Percentiles rank a stretch among this genome's conserved stretches.
Evolutionary conservation across 2,113 vertebrate species (phyloP).

Genomic region (Cettia cetti): DNA sequence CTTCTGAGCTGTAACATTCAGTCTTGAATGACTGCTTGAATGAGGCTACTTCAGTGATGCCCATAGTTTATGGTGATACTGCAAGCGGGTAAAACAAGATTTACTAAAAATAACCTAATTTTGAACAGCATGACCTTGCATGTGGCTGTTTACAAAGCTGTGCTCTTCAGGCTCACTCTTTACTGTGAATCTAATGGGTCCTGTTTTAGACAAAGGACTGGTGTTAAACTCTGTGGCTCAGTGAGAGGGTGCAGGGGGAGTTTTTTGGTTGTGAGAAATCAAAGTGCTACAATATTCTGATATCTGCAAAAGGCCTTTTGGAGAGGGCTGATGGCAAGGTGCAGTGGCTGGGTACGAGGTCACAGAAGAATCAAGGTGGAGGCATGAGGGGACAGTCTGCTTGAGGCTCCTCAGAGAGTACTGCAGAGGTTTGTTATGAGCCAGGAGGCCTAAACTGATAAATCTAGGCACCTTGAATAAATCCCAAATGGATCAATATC

Average conservation of each 20-base stretch:
- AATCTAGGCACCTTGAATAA: neutral
- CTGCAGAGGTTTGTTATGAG: neutral
- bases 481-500: neutral
- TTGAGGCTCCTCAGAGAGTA: neutral
- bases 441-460: constrained; percentile 8
- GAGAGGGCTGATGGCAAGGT: constrained; percentile 2
- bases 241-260: neutral
- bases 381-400: neutral
- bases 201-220: neutral
- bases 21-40: neutral
- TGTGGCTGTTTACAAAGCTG: neutral
- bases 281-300: neutral
- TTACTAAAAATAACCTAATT: neutral
- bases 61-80: neutral
- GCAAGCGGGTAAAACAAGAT: neutral
- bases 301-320: neutral
- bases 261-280: neutral
- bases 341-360: neutral
- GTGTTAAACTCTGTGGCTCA: neutral
- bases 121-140: neutral
- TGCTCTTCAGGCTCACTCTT: neutral
- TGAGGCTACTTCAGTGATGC: neutral
- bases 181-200: neutral
- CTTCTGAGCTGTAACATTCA: neutral
- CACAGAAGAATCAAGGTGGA: neutral